Base-by-base conservation (phyloP, 2,113 vertebrate species). In the Loxodonta africana region DNA sequence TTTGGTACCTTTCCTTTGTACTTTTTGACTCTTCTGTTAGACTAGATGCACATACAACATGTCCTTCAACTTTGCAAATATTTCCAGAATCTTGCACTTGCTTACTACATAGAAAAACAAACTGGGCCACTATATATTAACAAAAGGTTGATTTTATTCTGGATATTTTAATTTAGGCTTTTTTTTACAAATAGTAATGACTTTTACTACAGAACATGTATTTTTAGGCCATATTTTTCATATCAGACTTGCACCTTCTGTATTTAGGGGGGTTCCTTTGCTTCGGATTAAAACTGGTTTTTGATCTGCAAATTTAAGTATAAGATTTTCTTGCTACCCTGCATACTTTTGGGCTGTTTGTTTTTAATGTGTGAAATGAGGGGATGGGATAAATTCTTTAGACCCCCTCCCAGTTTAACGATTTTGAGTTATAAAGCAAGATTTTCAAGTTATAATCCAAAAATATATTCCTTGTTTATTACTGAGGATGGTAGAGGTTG, bases 81-180 rank as follows among this genome's bases (percentile, higher is more conserved):
- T 82, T 93, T 95, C 17, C 78, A 83, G 80, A 87, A 53, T 41
- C 62, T 94, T 12, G 63, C 28, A 82, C 33, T 90, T 92, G 48
- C 5, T n/a, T 88, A 33, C 83, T 85, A 51, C 65, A 57, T 73
- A 62, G 60, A 88, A 53, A 90, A 83, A 95, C 6, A 74, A 8
- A 65, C 12, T 91, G 10, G 18, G 23, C 9, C 57, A 57, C 46
- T 69, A 18, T 77, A 71, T 69, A 84, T 77, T 90, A 96, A 97
- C 26, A 86, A 84, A 94, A 92, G 7, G 10, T 89, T 93, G 37
- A 46, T 87, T 93, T 95, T 95, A 84, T 85, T 94, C 18, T 73
- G 12, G 65, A 37, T 93, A 89, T 86, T 95, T 33, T 90, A 62
- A 44, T 85, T 96, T 84, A 78, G 44, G 73, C n/a, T 95, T 62